Conservation (phyloP, 2,113 vertebrate genomes). For the Tor tambroides region DNA sequence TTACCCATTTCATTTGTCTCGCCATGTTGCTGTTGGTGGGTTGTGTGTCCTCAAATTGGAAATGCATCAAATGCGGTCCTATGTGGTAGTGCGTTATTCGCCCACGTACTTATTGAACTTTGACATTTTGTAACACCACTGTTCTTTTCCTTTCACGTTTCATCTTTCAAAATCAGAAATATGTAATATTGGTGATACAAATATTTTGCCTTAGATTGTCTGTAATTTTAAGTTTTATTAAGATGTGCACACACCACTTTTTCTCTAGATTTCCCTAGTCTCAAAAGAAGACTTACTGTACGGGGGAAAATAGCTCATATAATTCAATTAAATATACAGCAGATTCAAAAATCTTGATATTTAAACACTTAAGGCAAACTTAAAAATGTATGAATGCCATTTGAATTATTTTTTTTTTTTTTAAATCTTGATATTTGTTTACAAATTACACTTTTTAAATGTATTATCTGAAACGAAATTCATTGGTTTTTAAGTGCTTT, state of each 20-base stretch:
- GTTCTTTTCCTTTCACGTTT: not conserved
- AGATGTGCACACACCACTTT: not conserved
- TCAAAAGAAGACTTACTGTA: not conserved
- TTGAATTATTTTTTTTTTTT: too few relatives aligned
- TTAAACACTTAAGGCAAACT: not conserved
- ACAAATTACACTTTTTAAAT: not conserved
- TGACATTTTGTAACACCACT: not conserved
- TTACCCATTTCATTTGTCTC: constrained; percentile 53
- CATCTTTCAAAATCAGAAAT: not conserved
- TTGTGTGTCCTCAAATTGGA: constrained; percentile 45
- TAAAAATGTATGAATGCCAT: not conserved
- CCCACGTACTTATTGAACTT: not conserved
- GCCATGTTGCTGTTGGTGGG: constrained; percentile 74
- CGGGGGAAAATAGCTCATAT: not conserved
- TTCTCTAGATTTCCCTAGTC: not conserved
- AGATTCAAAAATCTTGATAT: not conserved
- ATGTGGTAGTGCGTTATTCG: not conserved
- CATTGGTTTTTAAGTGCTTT: not conserved
- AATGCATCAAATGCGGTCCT: constrained; percentile 33
- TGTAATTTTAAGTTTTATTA: not conserved
- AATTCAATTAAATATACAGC: not conserved
- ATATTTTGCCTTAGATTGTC: not conserved
- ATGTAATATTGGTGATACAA: not conserved
- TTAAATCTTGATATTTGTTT: not conserved
- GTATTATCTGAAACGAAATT: not conserved